phyloP scores from a whole-genome alignment of 2,797 vertebrate species.

The Taenioides sp. region DNA sequence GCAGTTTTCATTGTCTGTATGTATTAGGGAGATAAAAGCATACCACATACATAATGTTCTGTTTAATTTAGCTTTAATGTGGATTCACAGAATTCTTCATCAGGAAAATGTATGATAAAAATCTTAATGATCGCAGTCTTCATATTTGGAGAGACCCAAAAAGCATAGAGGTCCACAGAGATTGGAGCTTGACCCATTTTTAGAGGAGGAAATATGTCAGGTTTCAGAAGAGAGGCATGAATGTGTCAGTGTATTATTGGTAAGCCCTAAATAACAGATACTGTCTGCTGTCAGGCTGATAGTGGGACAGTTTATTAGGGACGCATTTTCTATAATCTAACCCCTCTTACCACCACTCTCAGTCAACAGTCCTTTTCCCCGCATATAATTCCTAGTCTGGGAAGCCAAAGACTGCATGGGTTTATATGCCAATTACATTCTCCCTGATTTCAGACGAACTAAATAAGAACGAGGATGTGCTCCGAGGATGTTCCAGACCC shows the following conservation, averaged over 20 bases:
- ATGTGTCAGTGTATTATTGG: neutral
- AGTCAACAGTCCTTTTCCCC: no score
- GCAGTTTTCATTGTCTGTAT: neutral
- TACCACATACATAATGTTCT: neutral
- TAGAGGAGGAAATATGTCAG: neutral
- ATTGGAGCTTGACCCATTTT: conserved; percentile 3
- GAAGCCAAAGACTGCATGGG: no score
- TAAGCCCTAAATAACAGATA: neutral
- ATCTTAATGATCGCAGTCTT: neutral
- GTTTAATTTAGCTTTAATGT: neutral
- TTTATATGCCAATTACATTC: no score
- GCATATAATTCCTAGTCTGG: no score
- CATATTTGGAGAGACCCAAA: neutral
- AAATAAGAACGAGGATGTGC: no score
- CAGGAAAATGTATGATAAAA: no score
- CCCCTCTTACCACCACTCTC: no score
- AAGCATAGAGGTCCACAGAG: neutral
- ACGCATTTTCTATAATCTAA: no score
- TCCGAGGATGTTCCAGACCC: no score
- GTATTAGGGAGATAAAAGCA: neutral
- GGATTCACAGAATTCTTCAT: neutral
- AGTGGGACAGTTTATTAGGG: neutral
- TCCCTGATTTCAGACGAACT: no score
- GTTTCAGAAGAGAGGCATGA: neutral
- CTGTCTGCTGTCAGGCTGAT: neutral